These are phyloP conservation scores for Dolichallabes microphthalmus DNA, from an alignment of 2,113 vertebrate species.

Conservation along the genomic window DNA sequence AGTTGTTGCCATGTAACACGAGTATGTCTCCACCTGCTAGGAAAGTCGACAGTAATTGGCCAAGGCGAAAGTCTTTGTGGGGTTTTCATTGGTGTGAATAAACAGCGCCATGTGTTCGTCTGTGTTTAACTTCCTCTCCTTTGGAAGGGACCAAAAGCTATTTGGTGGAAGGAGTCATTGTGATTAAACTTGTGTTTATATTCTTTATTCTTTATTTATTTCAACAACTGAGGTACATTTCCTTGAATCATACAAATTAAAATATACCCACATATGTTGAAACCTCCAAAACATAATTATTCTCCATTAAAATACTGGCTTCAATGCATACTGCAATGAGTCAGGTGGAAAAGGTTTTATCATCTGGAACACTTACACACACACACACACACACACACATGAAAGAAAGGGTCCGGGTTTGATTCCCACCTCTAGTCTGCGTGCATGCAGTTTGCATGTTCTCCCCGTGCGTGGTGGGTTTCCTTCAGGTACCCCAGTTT, in stretches of 20 bases:
- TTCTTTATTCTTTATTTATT: not conserved
- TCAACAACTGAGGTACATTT: not conserved
- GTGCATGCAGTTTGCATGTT: no score
- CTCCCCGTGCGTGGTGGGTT: no score
- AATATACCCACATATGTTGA: not conserved
- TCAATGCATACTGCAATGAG: not conserved
- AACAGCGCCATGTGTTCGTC: not conserved
- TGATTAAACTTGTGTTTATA: not conserved
- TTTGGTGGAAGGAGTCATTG: not conserved
- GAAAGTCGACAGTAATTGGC: slow-evolving; percentile 48
- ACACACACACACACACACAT: no score
- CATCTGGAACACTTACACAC: no score
- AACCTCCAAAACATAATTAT: not conserved
- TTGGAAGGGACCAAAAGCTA: not conserved
- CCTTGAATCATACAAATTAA: not conserved
- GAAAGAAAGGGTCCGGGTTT: no score
- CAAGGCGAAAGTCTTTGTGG: not conserved
- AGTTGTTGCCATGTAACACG: slow-evolving; percentile 53
- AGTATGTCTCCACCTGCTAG: not conserved
- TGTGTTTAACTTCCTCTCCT: no score
- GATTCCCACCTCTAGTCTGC: no score
- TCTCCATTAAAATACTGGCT: not conserved
- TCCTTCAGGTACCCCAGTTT: no score
- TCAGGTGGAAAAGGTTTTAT: not conserved
- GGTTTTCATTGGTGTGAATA: not conserved